Conservation (phyloP, 2,888 invertebrate genomes). For the Drosophila limbata region DNA sequence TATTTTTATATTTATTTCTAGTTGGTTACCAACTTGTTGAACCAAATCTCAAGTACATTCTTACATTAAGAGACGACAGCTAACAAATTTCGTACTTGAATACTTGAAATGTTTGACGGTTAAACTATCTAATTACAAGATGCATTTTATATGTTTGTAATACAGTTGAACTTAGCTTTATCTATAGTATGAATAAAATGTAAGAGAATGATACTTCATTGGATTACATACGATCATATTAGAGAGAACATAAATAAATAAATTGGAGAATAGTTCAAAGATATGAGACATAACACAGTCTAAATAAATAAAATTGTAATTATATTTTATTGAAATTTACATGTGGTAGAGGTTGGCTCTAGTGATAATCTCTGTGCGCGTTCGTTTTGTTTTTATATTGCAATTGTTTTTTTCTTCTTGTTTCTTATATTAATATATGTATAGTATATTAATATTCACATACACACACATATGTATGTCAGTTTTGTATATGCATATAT, state of each 20-base stretch:
- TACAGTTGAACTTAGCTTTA: neutral
- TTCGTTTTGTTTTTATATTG: conserved; percentile 22
- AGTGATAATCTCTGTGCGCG: conserved; percentile 47
- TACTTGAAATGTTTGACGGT: neutral
- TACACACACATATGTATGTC: conserved; percentile 19
- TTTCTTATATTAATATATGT: conserved; percentile 17
- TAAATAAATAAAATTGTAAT: conserved; percentile 50
- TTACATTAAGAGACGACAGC: neutral
- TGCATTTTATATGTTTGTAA: neutral
- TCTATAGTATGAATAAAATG: conserved; percentile 1
- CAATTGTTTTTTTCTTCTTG: conserved; percentile 16
- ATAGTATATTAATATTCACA: conserved; percentile 14
- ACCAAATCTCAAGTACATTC: conserved; percentile 12
- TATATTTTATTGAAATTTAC: conserved; percentile 62
- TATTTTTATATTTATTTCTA: conserved; percentile 15
- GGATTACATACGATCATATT: neutral
- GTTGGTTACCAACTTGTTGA: conserved; percentile 7
- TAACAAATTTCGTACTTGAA: neutral
- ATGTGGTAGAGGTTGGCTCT: conserved; percentile 47
- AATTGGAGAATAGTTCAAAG: neutral
- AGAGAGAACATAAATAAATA: neutral
- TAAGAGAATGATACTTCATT: neutral
- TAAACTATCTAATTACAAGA: neutral
- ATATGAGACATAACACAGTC: neutral
- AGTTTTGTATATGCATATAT: conserved; percentile 26